Conservation (phyloP, 1,140 invertebrate species). For the Cydia amplana region DNA sequence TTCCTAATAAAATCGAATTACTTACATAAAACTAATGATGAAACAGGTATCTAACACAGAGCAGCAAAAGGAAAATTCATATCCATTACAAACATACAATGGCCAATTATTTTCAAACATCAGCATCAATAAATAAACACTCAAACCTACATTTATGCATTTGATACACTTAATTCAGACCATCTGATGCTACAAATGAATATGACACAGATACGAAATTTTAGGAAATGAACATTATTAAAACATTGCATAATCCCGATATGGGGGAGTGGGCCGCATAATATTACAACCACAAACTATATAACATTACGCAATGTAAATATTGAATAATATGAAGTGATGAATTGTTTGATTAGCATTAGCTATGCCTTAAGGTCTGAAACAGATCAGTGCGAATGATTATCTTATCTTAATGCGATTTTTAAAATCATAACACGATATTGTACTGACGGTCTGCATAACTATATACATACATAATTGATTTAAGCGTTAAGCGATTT, state of each 20-base stretch:
- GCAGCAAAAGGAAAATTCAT: too few relatives aligned
- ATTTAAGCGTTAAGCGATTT: too few relatives aligned
- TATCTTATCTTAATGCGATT: too few relatives aligned
- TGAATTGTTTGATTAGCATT: not conserved
- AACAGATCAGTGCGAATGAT: not conserved
- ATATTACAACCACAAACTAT: slow-evolving; percentile 33
- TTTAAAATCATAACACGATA: too few relatives aligned
- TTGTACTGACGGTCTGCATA: too few relatives aligned
- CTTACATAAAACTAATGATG: too few relatives aligned
- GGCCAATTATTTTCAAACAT: not conserved
- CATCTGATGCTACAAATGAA: slow-evolving; percentile 24
- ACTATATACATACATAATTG: too few relatives aligned
- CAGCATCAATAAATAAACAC: not conserved
- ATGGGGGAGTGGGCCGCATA: slow-evolving; percentile 44
- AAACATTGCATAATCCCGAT: slow-evolving; percentile 38
- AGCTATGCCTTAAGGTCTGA: too few relatives aligned
- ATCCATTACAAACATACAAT: too few relatives aligned
- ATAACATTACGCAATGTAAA: slow-evolving; percentile 31
- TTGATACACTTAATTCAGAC: slow-evolving; percentile 26
- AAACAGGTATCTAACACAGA: too few relatives aligned
- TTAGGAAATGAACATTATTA: slow-evolving; percentile 42
- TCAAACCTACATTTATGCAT: not conserved
- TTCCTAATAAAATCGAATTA: too few relatives aligned
- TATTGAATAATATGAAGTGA: slow-evolving; percentile 20
- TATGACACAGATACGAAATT: slow-evolving; percentile 40